Evolutionary conservation across 2,888 invertebrate species (phyloP), one percentile per base, ranked within the genome.

Genomic region (Coelopa pilipes): DNA sequence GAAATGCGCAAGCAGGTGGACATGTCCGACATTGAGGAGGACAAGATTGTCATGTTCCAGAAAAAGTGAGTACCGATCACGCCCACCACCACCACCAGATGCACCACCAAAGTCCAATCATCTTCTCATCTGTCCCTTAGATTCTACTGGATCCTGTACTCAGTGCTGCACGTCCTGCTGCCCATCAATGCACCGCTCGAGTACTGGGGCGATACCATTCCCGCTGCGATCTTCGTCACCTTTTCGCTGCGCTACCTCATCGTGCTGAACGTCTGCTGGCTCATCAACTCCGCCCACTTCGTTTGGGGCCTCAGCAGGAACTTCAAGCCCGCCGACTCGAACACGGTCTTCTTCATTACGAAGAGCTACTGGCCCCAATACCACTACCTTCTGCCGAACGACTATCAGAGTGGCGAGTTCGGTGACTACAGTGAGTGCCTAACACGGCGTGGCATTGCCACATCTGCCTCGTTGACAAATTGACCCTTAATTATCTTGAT

Each of bases 391-490:
- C 85, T 93, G 24, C 93, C 94, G 0, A 91, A 92, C 88, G 95
- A 96, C 82, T 95, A 94, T 87, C 93, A 94, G 82, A 92, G 91
- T n/a, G 93, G 93, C 11, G 95, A 96, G 86, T 95, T 90, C 78
- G 95, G 95, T 2, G 90, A 90, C 62, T 95, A 95, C 81, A 91
- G 91, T 9, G 21, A 65, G 21, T 71, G 3, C n/a, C 17, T 65
- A 46, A 7, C 1, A 0, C 9, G 13, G 4, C 21, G 24, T 59
- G 19, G 9, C 11, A 10, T 59, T 13, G 34, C 34, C 13, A 12
- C 19, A 17, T 59, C 11, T 12, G 21, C 0, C 2, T 59, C 19
- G 21, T 3, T 2, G 12, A 59, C 17, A n/a, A 17, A 19, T 55
- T 15, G 9, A 9, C n/a, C 11, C 57, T 57, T 17, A 7, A 34